Conservation (phyloP, 2,113 vertebrate genomes). For the Corvus moneduloides region DNA sequence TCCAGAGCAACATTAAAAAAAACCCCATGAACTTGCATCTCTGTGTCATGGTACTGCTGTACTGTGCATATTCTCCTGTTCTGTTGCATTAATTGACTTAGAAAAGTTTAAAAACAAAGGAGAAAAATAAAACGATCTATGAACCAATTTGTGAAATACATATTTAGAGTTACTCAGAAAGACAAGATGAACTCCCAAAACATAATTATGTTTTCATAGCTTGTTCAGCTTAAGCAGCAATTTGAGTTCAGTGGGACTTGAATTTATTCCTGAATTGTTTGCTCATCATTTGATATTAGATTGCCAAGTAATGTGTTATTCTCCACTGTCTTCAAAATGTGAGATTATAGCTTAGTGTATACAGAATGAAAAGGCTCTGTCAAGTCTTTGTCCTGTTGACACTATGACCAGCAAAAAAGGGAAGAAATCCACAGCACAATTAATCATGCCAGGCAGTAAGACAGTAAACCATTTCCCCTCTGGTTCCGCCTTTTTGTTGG, state of each 20-base stretch:
- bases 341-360: not conserved
- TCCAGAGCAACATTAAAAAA: not conserved
- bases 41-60: not conserved
- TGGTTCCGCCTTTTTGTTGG: not conserved
- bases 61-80: not conserved
- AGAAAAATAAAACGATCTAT: not conserved
- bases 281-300: constrained; percentile 17
- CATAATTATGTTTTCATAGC: constrained; percentile 12
- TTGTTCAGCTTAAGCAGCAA: constrained; percentile 7
- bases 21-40: not conserved
- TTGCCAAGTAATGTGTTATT: not conserved
- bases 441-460: not conserved
- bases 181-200: not conserved
- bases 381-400: not conserved
- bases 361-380: not conserved
- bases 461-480: not conserved
- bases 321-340: not conserved
- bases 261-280: constrained; percentile 37
- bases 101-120: not conserved
- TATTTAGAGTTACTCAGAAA: not conserved
- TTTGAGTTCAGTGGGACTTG: constrained; percentile 11
- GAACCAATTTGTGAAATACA: not conserved
- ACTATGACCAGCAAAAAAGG: not conserved
- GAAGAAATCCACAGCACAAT: not conserved
- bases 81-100: not conserved